Base-by-base conservation (phyloP, 2,888 invertebrate genomes). In the Odontocerum albicorne region DNA sequence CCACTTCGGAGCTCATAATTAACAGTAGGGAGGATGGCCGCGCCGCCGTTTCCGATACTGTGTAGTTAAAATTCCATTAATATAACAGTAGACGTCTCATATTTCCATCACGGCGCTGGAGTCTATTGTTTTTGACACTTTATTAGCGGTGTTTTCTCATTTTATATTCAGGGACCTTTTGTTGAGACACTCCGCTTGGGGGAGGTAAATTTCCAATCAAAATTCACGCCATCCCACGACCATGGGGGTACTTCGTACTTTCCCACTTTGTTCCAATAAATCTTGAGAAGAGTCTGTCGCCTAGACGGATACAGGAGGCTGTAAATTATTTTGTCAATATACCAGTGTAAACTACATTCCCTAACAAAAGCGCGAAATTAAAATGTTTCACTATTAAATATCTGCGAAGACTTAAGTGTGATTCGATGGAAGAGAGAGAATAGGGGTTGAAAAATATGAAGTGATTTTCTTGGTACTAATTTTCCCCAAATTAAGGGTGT, bases 121-220 rank as follows among this genome's bases (percentile, higher is more conserved):
- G 53, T 44, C 42, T 46, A 54, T 58, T 58, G 54, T 58, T 58
- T 57, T 50, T 58, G 54, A 50, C 54, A 55, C 54, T 58, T 58
- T 58, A 58, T 58, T 58, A 55, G 50, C 50, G 43, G 50, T 50
- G 58, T 55, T 58, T 50, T 50, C 40, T 44, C 43, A 17, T 44
- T 49, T 53, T 55, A 51, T 51, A 50, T 45, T 55, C 40, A 22
- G 40, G 15, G 40, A 47, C 47, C 46, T 33, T 53, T 53, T 53
- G 47, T 53, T 21, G n/a, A 27, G 15, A 35, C n/a, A 35, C 7
- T 8, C 8, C 45, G 16, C n/a, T n/a, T n/a, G 39, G 21, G 44
- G 39, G 44, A 20, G 47, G 38, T 47, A 53, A 53, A 53, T 53
- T 53, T 53, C 39, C 53, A 53, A 53, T 53, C 53, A 53, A 53